These are phyloP conservation scores for Danio jaintianensis DNA, from an alignment of 2,797 vertebrate species.

Conservation along the genomic window DNA sequence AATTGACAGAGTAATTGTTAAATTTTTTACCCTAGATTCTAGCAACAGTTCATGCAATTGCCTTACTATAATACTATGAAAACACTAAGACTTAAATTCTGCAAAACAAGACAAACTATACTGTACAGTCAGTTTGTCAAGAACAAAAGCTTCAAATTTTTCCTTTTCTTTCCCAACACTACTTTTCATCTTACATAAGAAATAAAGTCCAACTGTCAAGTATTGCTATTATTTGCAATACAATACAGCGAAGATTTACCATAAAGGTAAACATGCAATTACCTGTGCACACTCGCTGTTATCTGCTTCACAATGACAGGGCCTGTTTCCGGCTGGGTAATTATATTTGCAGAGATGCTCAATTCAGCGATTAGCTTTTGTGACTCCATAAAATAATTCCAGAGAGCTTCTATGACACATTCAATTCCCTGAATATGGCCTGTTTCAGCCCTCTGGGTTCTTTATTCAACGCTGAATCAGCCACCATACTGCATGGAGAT, in stretches of 20 bases:
- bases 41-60: background rate
- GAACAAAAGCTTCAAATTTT: background rate
- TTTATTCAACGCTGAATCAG: background rate
- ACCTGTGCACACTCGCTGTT: background rate
- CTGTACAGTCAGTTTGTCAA: background rate
- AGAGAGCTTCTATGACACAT: background rate
- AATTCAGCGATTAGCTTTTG: background rate
- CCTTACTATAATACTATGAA: background rate
- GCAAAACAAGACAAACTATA: background rate
- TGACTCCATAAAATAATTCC: slow-evolving; percentile 16
- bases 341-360: slow-evolving; percentile 13
- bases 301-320: slow-evolving; percentile 25
- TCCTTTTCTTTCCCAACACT: background rate
- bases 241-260: background rate
- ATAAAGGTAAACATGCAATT: slow-evolving; percentile 26
- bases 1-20: too few species aligned
- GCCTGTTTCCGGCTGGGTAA: background rate
- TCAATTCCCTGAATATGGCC: background rate
- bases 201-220: background rate
- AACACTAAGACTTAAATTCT: background rate
- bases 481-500: background rate
- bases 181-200: background rate
- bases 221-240: background rate
- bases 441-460: background rate
- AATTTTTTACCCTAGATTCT: too few species aligned